phyloP scores from a whole-genome alignment of 2,888 invertebrate genomes.

The Eupithecia exiguata region DNA sequence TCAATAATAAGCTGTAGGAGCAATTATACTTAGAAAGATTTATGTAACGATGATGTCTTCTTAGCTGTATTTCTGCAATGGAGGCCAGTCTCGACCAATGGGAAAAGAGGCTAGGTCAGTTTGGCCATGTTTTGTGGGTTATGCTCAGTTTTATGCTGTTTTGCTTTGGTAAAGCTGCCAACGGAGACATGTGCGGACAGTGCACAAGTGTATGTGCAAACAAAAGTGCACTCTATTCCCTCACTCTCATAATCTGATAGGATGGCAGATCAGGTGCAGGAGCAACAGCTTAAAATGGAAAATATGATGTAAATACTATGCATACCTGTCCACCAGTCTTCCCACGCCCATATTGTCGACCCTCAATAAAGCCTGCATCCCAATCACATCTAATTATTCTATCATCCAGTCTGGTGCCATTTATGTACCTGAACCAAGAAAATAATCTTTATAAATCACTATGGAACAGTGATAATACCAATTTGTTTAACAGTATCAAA shows the following conservation, averaged over 20 bases:
- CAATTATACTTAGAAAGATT: neutral
- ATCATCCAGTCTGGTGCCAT: constrained; percentile 98
- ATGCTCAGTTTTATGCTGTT: too few relatives aligned
- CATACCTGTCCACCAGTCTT: constrained; percentile 98
- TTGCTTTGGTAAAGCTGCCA: too few relatives aligned
- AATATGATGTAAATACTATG: neutral
- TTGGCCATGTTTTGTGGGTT: too few relatives aligned
- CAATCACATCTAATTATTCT: constrained; percentile 98
- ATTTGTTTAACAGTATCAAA: neutral
- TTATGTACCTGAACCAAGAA: constrained; percentile 88
- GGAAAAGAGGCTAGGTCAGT: too few relatives aligned
- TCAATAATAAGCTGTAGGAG: neutral
- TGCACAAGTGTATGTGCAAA: neutral
- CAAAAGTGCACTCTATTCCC: neutral
- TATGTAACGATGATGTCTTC: neutral
- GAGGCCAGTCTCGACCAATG: too few relatives aligned
- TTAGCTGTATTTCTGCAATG: neutral
- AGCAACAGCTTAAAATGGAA: neutral
- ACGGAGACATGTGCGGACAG: neutral
- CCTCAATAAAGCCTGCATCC: constrained; percentile 99
- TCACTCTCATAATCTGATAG: neutral
- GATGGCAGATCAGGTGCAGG: neutral
- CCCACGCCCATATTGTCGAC: constrained; percentile 98
- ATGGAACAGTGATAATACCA: too few relatives aligned
- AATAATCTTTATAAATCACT: neutral